phyloP scores from a whole-genome alignment of 1,140 invertebrate genomes.

The Panulirus ornatus region DNA sequence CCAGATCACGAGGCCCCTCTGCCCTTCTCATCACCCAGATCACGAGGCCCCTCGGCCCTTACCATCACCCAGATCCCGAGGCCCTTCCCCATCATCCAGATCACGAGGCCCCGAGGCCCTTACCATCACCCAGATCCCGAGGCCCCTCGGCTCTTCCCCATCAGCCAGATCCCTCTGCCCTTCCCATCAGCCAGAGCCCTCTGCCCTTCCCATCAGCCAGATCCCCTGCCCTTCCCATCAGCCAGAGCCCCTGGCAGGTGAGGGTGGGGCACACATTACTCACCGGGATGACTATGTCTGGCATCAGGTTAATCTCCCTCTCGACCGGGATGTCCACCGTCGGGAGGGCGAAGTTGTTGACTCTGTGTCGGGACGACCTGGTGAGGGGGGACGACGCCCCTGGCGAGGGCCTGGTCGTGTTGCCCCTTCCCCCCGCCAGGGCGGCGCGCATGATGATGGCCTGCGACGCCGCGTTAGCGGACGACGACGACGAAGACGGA shows the following conservation, averaged over 20 bases:
- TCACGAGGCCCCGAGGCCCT: no score
- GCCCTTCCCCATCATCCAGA: no score
- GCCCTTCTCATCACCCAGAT: no score
- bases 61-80: no score
- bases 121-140: no score
- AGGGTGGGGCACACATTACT: no score
- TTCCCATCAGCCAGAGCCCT: not conserved
- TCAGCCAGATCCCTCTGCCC: no score
- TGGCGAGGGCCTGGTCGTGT: no score
- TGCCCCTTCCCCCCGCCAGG: constrained; percentile 7
- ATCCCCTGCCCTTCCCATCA: not conserved
- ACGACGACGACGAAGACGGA: constrained; percentile 24
- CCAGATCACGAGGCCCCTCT: no score
- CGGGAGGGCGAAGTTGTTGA: constrained; percentile 51
- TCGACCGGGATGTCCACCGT: constrained; percentile 43
- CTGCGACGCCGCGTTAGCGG: not conserved
- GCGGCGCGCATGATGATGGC: constrained; percentile 43
- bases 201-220: not conserved
- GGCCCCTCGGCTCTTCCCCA: no score
- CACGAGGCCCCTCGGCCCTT: no score
- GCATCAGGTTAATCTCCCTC: constrained; percentile 46
- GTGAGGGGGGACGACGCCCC: not conserved
- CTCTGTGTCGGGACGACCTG: constrained; percentile 12
- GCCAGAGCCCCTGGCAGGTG: not conserved
- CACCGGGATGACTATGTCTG: constrained; percentile 61